Conservation (phyloP, 2,888 invertebrate species). For the Leptinotarsa juncta region DNA sequence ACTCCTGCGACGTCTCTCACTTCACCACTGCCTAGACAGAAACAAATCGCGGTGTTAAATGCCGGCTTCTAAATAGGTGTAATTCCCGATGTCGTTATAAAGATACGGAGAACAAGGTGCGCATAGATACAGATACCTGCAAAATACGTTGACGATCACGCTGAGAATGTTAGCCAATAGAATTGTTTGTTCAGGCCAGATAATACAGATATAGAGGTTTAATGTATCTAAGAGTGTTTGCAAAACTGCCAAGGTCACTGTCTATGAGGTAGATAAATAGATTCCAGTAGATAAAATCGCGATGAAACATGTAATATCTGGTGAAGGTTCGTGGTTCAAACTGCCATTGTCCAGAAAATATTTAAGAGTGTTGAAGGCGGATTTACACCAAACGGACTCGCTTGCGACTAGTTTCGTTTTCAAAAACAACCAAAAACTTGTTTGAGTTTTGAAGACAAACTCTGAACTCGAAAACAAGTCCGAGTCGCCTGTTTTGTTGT, state of each 20-base stretch:
- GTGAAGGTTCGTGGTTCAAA: no score
- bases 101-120: not conserved
- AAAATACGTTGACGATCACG: not conserved
- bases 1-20: not conserved
- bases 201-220: not conserved
- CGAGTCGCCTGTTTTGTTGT: no score
- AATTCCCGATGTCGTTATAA: not conserved
- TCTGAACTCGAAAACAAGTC: no score
- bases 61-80: not conserved
- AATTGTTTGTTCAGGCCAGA: not conserved
- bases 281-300: not conserved
- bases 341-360: no score
- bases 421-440: no score
- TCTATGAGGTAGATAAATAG: not conserved
- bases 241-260: not conserved
- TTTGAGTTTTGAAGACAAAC: no score
- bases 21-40: not conserved
- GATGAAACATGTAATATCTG: conserved; percentile 22
- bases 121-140: conserved; percentile 5
- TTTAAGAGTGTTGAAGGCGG: no score
- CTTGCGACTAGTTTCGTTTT: no score
- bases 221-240: not conserved
- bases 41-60: not conserved
- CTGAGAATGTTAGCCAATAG: no score
- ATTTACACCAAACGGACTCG: no score